A percentile compares a stretch with the other conserved stretches of the same genome.
Evolutionary conservation across 2,888 invertebrate species (phyloP).

Genomic region (Pheosia gnoma): DNA sequence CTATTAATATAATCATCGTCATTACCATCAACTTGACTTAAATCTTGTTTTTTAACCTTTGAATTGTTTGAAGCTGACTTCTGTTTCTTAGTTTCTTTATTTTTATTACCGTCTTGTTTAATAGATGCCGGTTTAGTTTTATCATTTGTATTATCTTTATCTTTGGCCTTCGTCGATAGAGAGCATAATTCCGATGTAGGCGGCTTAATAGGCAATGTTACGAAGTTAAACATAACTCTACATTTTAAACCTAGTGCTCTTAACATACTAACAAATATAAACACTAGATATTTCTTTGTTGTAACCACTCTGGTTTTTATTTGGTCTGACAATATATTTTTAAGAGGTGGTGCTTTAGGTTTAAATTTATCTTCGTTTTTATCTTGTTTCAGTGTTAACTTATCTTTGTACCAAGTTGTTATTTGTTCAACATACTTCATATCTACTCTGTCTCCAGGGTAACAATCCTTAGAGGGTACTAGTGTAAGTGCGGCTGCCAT

Average conservation of each 20-base stretch:
- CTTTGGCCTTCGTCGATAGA: conserved; percentile 76
- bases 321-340: conserved; percentile 79
- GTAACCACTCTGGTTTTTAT: conserved; percentile 85
- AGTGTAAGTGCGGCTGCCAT: conserved; percentile 88
- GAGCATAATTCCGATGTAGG: conserved; percentile 86
- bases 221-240: conserved; percentile 91
- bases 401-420: conserved; percentile 89
- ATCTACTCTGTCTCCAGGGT: conserved; percentile 89
- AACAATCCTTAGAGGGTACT: conserved; percentile 89
- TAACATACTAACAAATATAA: conserved; percentile 90
- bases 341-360: conserved; percentile 75
- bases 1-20: conserved; percentile 54
- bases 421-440: conserved; percentile 91
- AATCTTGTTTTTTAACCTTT: conserved; percentile 49
- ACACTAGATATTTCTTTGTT: conserved; percentile 87
- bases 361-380: conserved; percentile 79
- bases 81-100: conserved; percentile 26
- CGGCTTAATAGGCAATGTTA: conserved; percentile 89
- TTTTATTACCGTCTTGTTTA: conserved; percentile 25
- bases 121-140: conserved; percentile 22
- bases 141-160: conserved; percentile 35
- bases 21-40: conserved; percentile 84
- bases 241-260: conserved; percentile 92
- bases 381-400: conserved; percentile 83
- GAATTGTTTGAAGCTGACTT: conserved; percentile 29